Conservation (phyloP, 2,113 vertebrate genomes). For the Erythrocebus patas region DNA sequence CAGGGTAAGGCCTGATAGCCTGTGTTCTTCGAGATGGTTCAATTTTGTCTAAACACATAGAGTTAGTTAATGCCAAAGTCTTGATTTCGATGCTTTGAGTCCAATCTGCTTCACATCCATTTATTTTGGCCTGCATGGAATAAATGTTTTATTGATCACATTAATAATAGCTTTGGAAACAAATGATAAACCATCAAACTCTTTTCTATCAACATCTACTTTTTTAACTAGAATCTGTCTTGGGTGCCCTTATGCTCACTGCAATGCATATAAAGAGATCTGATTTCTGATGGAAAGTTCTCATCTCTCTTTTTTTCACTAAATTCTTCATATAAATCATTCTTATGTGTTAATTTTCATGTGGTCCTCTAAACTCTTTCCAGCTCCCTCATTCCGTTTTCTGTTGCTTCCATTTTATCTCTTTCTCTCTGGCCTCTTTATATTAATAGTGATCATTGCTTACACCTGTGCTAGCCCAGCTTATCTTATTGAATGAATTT, state of each 20-base stretch:
- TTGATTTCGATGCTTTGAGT: not conserved
- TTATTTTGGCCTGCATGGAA: not conserved
- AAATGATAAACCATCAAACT: not conserved
- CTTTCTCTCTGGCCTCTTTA: not conserved
- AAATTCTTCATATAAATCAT: not conserved
- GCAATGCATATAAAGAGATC: not conserved
- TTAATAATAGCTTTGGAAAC: not conserved
- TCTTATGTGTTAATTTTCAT: not conserved
- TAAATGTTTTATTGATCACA: not conserved
- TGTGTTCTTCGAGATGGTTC: not conserved
- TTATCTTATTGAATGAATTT: constrained; percentile 65
- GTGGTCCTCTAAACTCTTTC: not conserved
- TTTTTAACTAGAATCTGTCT: not conserved
- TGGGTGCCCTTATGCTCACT: not conserved
- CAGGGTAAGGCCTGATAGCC: rapidly evolving
- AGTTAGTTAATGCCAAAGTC: not conserved
- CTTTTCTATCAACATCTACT: not conserved
- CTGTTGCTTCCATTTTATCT: not conserved
- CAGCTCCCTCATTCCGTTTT: not conserved
- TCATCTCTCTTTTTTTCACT: not conserved
- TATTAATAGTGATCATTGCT: constrained; percentile 55
- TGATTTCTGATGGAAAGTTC: not conserved
- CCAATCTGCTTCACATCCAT: not conserved
- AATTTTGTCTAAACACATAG: not conserved
- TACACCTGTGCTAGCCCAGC: constrained; percentile 53